These are phyloP conservation scores for Phenganax stokvisi DNA, from an alignment of 92 coral and sea anemone species.

Conservation along the genomic window DNA sequence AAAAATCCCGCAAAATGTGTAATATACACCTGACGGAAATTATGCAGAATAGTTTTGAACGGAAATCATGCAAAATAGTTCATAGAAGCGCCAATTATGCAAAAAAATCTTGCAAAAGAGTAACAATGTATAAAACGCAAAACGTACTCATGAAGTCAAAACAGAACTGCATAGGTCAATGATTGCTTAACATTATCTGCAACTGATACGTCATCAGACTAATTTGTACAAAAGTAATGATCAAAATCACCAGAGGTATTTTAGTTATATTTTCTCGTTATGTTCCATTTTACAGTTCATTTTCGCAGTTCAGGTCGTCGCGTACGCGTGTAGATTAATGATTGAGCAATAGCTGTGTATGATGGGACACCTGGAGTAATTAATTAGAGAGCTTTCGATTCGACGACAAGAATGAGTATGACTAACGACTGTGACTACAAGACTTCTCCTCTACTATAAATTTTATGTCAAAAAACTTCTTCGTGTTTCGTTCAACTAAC, in stretches of 20 bases:
- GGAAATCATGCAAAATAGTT: neutral
- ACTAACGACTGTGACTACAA: no score
- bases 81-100: neutral
- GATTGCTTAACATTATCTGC: neutral
- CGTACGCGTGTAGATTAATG: neutral
- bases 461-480: no score
- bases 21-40: neutral
- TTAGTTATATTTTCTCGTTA: neutral
- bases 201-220: conserved; percentile 8
- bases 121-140: conserved; percentile 2
- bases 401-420: no score
- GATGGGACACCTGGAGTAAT: no score
- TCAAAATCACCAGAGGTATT: neutral
- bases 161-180: neutral
- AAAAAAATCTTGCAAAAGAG: neutral
- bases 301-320: neutral
- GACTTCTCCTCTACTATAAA: no score
- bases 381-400: no score
- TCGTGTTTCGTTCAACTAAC: no score
- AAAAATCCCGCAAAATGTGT: conserved; percentile 5
- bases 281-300: neutral
- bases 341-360: no score
- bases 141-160: neutral
- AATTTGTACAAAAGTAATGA: conserved; percentile 9
- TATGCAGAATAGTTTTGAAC: neutral